Percentiles rank a stretch among this genome's conserved stretches.
phyloP scores from a whole-genome alignment of 2,888 invertebrate species.

The Heliconius cydno region DNA sequence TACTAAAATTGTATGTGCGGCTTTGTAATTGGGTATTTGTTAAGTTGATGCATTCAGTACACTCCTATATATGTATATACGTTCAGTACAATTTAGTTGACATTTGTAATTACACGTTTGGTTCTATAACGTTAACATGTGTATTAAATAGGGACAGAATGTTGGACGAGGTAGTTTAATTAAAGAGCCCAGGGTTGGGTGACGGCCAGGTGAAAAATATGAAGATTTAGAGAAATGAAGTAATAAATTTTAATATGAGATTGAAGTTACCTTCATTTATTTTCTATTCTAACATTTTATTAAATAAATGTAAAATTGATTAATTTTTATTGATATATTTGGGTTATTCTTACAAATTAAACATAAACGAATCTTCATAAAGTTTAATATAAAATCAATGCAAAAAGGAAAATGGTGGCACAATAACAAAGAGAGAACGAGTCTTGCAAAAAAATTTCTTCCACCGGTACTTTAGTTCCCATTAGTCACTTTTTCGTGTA shows the following conservation, averaged over 20 bases:
- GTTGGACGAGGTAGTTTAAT: slow-evolving; percentile 20
- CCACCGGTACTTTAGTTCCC: slow-evolving; percentile 17
- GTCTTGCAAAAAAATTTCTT: not conserved
- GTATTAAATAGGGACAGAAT: not conserved
- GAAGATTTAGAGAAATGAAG: not conserved
- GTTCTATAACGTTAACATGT: slow-evolving; percentile 11
- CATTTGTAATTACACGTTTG: slow-evolving; percentile 26
- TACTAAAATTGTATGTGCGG: slow-evolving; percentile 34
- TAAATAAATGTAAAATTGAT: too few relatives aligned
- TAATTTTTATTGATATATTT: too few relatives aligned
- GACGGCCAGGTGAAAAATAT: slow-evolving; percentile 24
- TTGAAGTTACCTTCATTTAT: too few relatives aligned
- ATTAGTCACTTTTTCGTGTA: slow-evolving; percentile 34
- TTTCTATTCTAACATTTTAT: too few relatives aligned
- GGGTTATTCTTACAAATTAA: too few relatives aligned
- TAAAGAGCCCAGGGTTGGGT: slow-evolving; percentile 3
- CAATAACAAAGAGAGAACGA: slow-evolving; percentile 10
- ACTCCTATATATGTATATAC: not conserved
- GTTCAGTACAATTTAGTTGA: slow-evolving; percentile 26
- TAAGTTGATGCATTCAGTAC: slow-evolving; percentile 30
- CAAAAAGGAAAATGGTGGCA: not conserved
- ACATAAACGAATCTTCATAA: not conserved
- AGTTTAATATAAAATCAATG: not conserved
- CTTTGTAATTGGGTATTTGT: slow-evolving; percentile 37
- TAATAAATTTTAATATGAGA: not conserved